Evolutionary conservation across 2,113 vertebrate genomes (phyloP).

Genomic region (Drymodes brunneopygia): DNA sequence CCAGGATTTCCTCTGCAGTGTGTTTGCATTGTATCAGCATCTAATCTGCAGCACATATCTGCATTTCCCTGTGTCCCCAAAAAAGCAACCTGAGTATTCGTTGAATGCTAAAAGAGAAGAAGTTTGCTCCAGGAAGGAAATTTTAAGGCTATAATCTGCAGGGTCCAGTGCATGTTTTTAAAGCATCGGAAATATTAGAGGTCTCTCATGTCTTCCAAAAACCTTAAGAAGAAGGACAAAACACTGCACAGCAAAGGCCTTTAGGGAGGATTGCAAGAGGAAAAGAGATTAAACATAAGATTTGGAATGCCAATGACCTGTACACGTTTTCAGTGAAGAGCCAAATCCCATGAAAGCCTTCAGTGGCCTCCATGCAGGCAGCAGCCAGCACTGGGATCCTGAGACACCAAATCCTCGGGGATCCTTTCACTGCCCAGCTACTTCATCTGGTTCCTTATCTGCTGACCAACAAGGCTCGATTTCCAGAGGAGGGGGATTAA

Average conservation of each 20-base stretch:
- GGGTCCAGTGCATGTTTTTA: neutral
- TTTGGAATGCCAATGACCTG: neutral
- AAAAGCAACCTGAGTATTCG: neutral
- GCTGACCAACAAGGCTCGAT: neutral
- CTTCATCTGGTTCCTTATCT: neutral
- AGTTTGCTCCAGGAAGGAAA: conserved; percentile 12
- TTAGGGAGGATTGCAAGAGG: neutral
- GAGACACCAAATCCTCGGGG: neutral
- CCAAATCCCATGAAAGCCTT: neutral
- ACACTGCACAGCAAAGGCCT: neutral
- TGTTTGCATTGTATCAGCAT: conserved; percentile 30
- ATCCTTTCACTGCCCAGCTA: neutral
- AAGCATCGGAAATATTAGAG: neutral
- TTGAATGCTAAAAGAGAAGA: neutral
- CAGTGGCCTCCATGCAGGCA: neutral
- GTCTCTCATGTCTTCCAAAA: neutral
- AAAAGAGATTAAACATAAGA: neutral
- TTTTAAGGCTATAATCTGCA: neutral
- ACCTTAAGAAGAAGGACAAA: neutral
- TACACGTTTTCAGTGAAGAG: neutral
- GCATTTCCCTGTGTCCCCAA: neutral
- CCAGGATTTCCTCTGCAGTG: conserved; percentile 40
- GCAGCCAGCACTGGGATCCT: neutral
- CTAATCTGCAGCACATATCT: conserved; percentile 30
- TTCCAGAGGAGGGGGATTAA: neutral